Percentiles rank a stretch among this genome's conserved stretches.
phyloP scores from a whole-genome alignment of 2,797 vertebrate species.

The Aldrovandia affinis region DNA sequence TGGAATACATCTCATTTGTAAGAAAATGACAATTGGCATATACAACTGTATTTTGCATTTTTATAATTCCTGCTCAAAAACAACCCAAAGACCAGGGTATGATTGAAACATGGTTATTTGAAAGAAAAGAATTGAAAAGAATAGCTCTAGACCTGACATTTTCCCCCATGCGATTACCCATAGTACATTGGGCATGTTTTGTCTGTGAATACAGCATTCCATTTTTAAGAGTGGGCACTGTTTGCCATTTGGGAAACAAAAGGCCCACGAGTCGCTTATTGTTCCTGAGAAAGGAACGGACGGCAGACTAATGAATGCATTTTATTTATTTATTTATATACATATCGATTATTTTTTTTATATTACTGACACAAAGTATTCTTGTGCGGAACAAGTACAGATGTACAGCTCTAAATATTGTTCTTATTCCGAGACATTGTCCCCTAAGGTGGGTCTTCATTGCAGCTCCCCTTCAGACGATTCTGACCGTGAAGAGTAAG shows the following conservation, averaged over 20 bases:
- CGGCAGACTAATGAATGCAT: not conserved
- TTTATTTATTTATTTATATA: not conserved
- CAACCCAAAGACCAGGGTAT: no score
- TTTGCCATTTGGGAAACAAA: not conserved
- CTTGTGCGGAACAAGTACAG: not conserved
- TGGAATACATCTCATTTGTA: not conserved
- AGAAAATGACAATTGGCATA: no score
- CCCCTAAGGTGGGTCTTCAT: not conserved
- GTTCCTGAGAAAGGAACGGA: not conserved
- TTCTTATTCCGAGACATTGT: not conserved
- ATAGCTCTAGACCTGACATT: no score
- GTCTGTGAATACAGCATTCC: not conserved
- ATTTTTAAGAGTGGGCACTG: not conserved
- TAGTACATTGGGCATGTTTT: no score
- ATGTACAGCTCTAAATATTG: not conserved
- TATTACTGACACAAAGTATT: not conserved
- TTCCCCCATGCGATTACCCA: no score
- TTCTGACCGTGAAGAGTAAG: constrained; percentile 9
- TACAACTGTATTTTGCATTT: no score
- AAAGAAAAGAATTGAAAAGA: no score
- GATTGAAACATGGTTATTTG: no score
- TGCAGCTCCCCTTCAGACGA: not conserved
- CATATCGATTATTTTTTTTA: no score
- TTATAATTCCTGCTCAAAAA: no score
- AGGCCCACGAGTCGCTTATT: not conserved